These are phyloP conservation scores for Atrina japonica DNA, from an alignment of 2,888 invertebrate genomes.

Conservation along the genomic window DNA sequence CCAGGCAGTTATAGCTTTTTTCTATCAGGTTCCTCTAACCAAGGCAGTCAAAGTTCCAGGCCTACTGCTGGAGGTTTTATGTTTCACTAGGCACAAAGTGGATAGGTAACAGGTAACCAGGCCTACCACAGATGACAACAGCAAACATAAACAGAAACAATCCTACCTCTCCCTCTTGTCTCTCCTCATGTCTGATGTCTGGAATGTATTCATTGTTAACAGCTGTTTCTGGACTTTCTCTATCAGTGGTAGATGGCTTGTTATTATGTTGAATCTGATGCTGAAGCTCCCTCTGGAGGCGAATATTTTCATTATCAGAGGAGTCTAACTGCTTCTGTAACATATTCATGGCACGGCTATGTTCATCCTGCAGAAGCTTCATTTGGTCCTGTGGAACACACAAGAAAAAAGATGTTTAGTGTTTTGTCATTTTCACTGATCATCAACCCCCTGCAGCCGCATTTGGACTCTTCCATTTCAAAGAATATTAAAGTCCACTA, in stretches of 20 bases:
- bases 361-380: constrained; percentile 80
- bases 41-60: too few species aligned
- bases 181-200: constrained; percentile 69
- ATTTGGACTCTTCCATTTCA: too few species aligned
- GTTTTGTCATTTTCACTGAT: too few species aligned
- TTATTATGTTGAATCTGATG: constrained; percentile 40
- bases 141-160: too few species aligned
- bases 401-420: background rate
- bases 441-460: too few species aligned
- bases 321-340: constrained; percentile 81
- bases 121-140: too few species aligned
- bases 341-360: constrained; percentile 76
- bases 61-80: too few species aligned
- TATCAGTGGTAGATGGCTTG: constrained; percentile 39
- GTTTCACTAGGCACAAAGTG: too few species aligned
- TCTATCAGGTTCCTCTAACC: too few species aligned
- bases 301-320: constrained; percentile 76
- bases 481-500: too few species aligned
- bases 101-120: too few species aligned
- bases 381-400: constrained; percentile 80
- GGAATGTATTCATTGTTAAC: constrained; percentile 60
- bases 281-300: constrained; percentile 75
- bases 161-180: constrained; percentile 78
- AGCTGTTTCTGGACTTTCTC: constrained; percentile 54
- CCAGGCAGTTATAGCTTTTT: too few species aligned